These are phyloP conservation scores for Amblyjoppa fuscipennis DNA, from an alignment of 2,888 invertebrate species.

Conservation along the genomic window DNA sequence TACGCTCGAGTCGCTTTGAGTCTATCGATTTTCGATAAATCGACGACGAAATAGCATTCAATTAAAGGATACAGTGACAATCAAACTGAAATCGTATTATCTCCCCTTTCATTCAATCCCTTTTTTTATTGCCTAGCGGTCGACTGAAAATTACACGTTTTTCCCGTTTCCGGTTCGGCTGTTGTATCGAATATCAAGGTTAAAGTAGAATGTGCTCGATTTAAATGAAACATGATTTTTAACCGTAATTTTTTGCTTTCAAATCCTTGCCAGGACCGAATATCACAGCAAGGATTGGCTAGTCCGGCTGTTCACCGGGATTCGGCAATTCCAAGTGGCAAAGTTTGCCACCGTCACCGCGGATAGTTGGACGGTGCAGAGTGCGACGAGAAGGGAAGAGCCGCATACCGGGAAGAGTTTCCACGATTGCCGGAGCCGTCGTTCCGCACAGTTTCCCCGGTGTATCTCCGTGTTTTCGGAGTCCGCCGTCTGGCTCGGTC, in stretches of 20 bases:
- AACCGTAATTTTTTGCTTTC: too few relatives aligned
- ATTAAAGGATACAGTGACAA: neutral
- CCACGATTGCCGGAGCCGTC: conserved; percentile 53
- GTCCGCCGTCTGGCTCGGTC: conserved; percentile 11
- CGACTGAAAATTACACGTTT: neutral
- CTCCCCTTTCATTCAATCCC: neutral
- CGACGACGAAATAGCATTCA: neutral
- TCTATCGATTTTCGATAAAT: neutral
- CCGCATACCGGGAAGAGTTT: conserved; percentile 21
- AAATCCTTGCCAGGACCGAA: too few relatives aligned
- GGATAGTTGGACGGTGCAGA: neutral
- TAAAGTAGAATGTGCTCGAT: neutral
- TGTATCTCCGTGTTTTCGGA: conserved; percentile 18
- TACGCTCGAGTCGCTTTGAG: neutral
- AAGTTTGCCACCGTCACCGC: neutral
- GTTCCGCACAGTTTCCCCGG: conserved; percentile 5
- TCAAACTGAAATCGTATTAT: neutral
- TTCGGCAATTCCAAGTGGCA: neutral
- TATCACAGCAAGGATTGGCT: too few relatives aligned
- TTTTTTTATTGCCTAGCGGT: neutral
- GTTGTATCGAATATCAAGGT: neutral
- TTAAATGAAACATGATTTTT: too few relatives aligned
- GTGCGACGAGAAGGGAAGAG: neutral
- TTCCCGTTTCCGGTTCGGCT: neutral
- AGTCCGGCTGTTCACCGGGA: neutral